A percentile compares a stretch with the other conserved stretches of the same genome.
Evolutionary conservation across 2,888 invertebrate species (phyloP).

Genomic region (Drosophila nr. fundita): DNA sequence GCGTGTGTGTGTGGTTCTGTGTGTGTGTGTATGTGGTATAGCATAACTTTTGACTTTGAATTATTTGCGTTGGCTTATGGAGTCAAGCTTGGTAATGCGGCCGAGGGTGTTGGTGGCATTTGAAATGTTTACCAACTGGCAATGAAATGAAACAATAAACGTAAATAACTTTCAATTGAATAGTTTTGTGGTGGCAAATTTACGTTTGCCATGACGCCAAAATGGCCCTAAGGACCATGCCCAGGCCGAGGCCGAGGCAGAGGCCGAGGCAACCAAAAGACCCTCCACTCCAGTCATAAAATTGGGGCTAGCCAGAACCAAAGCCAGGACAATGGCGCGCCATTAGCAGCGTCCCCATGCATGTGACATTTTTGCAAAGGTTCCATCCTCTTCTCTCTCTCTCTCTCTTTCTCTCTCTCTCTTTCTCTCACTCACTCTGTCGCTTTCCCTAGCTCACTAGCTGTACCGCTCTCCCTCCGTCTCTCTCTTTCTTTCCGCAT

Average conservation of each 20-base stretch:
- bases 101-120: conserved; percentile 6
- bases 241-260: conserved; percentile 18
- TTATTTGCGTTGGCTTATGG: conserved; percentile 16
- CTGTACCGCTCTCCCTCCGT: conserved; percentile 25
- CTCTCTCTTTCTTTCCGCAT: conserved; percentile 18
- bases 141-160: conserved; percentile 76
- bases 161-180: conserved; percentile 81
- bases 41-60: conserved; percentile 43
- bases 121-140: conserved; percentile 63
- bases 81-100: neutral
- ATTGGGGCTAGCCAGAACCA: conserved; percentile 21
- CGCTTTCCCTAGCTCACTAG: conserved; percentile 12
- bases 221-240: conserved; percentile 33
- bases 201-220: conserved; percentile 65
- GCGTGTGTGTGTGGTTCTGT: neutral
- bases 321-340: conserved; percentile 68
- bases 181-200: conserved; percentile 79
- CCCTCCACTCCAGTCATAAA: conserved; percentile 39
- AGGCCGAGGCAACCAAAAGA: conserved; percentile 16
- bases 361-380: conserved; percentile 63
- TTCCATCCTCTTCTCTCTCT: conserved; percentile 22
- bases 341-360: conserved; percentile 66
- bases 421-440: conserved; percentile 11
- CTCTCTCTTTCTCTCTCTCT: conserved; percentile 4
- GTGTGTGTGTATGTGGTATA: neutral